Evolutionary conservation across 1,140 invertebrate genomes (phyloP), one percentile per base, ranked within the genome.

Genomic region (Calephelis nemesis): DNA sequence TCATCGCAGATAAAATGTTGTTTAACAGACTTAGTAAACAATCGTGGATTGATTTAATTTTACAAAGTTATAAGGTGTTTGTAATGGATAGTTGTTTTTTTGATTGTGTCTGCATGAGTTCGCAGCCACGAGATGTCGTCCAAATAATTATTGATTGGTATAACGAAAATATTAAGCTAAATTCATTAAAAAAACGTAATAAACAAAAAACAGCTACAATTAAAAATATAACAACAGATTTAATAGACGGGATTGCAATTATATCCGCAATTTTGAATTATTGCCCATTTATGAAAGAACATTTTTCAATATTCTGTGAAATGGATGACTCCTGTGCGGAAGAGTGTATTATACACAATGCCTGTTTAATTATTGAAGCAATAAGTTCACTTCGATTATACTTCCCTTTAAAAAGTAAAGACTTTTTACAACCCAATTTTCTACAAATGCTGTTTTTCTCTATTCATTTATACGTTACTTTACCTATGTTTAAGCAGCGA

Each of bases 51-150:
- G 88, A 91, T 71, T 88, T 91, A 62, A 84, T 91, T 75, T 73
- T 90, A 67, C 89, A 91, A 75, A 86, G 82, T 67, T 91, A 90
- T 63, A 91, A 89, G 78, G 87, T 88, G 19, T 91, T 91, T 68
- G 73, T 91, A 47, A 74, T 91, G 79, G 88, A 91, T 45, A 88
- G 83, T 63, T 91, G 88, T 68, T 89, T 89, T 70, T 88, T 87
- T 72, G 87, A 91, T 45, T 88, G 83, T 67, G 76, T 87, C 10
- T 88, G 86, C 69, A 71, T 88, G 12, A 87, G 77, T 74, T 77
- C 77, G 7, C 74, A 83, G 65, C 79, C 81, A 0, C 83, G 83
- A 73, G 78, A 89, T 58, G 79, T 87, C 47, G 11, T 87, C 2
- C 80, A 85, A 75, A 64, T 84, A 52, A 47, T 88, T 52, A 68